phyloP scores from a whole-genome alignment of 1,140 invertebrate species.

The Leptonema lineaticorne region DNA sequence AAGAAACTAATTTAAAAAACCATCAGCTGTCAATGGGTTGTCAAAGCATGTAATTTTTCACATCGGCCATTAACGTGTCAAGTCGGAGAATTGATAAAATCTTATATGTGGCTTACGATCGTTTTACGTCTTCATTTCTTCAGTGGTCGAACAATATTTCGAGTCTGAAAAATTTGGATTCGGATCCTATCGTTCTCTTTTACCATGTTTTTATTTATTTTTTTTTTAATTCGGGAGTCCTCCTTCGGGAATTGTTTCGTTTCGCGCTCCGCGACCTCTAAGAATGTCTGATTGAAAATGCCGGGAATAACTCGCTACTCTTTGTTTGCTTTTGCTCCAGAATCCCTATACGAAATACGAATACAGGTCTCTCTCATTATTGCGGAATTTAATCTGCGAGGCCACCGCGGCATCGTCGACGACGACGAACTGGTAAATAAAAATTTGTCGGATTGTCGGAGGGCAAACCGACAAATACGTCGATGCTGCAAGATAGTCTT shows the following conservation, averaged over 20 bases:
- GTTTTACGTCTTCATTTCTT: no score
- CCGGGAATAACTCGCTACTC: conserved; percentile 25
- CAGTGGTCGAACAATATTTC: no score
- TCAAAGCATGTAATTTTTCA: conserved; percentile 13
- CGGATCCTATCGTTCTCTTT: neutral
- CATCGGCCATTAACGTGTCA: neutral
- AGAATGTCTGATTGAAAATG: conserved; percentile 33
- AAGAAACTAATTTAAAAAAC: no score
- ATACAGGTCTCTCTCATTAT: conserved; percentile 27
- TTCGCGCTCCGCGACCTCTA: conserved; percentile 28
- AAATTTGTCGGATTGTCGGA: neutral
- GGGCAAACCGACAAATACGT: conserved; percentile 2
- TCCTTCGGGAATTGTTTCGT: conserved; percentile 26
- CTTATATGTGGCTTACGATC: neutral
- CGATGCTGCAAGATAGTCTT: neutral
- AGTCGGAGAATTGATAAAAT: neutral
- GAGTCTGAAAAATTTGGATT: conserved; percentile 13
- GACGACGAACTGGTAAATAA: no score
- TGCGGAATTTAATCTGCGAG: conserved; percentile 19
- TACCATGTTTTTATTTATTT: no score
- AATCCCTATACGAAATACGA: conserved; percentile 1
- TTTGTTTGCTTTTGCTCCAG: conserved; percentile 13
- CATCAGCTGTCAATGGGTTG: conserved; percentile 10
- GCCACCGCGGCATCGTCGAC: neutral
- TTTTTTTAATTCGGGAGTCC: no score